These are phyloP conservation scores for Drosophila bocqueti DNA, from an alignment of 1,140 invertebrate genomes.

Conservation along the genomic window DNA sequence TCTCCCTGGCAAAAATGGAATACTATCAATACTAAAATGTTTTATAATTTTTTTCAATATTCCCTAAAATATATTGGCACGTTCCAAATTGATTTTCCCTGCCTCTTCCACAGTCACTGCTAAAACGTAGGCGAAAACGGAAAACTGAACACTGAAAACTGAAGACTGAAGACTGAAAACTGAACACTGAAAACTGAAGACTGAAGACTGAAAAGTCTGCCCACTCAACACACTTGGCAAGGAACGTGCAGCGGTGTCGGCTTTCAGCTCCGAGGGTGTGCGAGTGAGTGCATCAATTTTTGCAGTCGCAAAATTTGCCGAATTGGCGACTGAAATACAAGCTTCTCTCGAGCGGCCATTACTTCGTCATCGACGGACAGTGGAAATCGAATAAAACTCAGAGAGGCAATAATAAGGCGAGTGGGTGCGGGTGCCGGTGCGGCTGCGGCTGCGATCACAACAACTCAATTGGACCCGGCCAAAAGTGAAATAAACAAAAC, in stretches of 20 bases:
- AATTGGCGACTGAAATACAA: constrained; percentile 36
- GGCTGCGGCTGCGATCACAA: constrained; percentile 34
- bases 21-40: background rate
- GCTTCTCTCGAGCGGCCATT: constrained; percentile 7
- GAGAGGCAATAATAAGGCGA: background rate
- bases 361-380: constrained; percentile 26
- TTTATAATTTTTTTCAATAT: background rate
- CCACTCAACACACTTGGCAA: constrained; percentile 36
- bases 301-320: constrained; percentile 8
- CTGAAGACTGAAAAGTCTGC: constrained; percentile 16
- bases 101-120: background rate
- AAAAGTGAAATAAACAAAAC: constrained; percentile 76
- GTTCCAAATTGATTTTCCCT: background rate
- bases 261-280: constrained; percentile 52
- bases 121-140: background rate
- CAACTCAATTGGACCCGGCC: constrained; percentile 45
- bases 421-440: background rate
- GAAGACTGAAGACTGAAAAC: background rate
- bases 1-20: background rate
- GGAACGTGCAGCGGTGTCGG: constrained; percentile 69
- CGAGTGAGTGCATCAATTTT: constrained; percentile 26
- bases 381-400: constrained; percentile 16
- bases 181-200: constrained; percentile 3
- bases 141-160: too few species aligned
- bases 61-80: constrained; percentile 1